phyloP scores from a whole-genome alignment of 2,797 vertebrate species.

The Fratercula arctica region DNA sequence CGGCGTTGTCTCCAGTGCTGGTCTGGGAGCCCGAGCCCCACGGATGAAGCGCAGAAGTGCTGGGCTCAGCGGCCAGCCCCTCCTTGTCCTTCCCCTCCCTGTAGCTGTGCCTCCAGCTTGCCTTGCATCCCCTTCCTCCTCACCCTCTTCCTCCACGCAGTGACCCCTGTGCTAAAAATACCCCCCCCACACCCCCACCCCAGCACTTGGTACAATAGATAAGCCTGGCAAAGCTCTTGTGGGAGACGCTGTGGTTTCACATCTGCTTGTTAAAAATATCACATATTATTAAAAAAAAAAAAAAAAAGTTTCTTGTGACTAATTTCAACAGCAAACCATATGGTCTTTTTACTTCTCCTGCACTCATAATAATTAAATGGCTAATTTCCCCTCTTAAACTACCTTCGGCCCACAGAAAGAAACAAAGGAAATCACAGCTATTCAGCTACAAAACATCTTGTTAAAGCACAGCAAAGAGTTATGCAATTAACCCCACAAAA shows the following conservation, averaged over 20 bases:
- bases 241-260: constrained; percentile 65
- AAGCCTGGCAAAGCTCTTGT: constrained; percentile 61
- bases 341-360: constrained; percentile 75
- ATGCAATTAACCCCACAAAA: constrained; percentile 67
- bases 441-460: constrained; percentile 66
- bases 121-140: background rate
- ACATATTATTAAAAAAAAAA: constrained; percentile 69
- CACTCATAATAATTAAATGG: constrained; percentile 75
- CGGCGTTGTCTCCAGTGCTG: accelerated
- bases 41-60: accelerated
- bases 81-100: background rate
- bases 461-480: constrained; percentile 69
- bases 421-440: constrained; percentile 76
- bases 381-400: constrained; percentile 71
- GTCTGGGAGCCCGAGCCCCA: accelerated
- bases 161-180: constrained; percentile 38
- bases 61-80: background rate
- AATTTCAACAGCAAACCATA: constrained; percentile 77
- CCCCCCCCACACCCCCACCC: background rate
- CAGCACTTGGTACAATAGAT: constrained; percentile 43
- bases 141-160: background rate
- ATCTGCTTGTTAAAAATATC: constrained; percentile 79
- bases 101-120: background rate
- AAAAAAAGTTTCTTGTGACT: constrained; percentile 79
- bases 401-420: constrained; percentile 66